Evolutionary conservation across 2,113 vertebrate species (phyloP), one percentile per base, ranked within the genome.

Genomic region (Anser cygnoides): DNA sequence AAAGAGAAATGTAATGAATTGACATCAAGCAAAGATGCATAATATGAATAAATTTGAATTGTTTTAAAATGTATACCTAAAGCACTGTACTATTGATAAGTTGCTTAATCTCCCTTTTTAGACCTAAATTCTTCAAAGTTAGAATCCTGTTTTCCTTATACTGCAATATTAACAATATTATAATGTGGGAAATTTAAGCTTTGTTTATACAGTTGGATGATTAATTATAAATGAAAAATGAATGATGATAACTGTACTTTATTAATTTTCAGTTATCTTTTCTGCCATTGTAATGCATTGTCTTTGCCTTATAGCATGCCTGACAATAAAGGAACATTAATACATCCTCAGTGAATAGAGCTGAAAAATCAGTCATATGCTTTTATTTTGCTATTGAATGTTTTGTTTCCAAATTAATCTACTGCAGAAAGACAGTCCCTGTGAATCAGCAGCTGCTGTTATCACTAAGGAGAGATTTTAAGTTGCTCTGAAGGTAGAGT

Each of bases 371-470:
- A 67, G 39, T 84, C 83, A 16, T 57, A 54, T 70, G 41, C 54
- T 84, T 74, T 86, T 93, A 67, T 86, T 91, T 89, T 86, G 18
- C 71, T 68, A 2, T 43, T 84, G 88, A 88, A 65, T 87, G n/a
- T 62, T 62, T 95, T 93, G 29, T 93, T 93, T 97, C 20, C 28
- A 91, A 93, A 92, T 80, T 74, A 50, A 7, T 78, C 44, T 67
- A 82, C 84, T 96, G 94, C 74, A 68, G 61, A 85, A 77, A 52
- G 90, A 68, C 55, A 55, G 81, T 96, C 0, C 0, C 67, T 90
- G 23, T 91, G 94, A 76, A 81, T 83, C 44, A 63, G 75, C 70
- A 90, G 35, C 35, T 92, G 73, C 86, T 94, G 9, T 78, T 84
- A 68, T 52, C 73, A 54, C 62, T 84, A 80, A 89, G 72, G 28